Evolutionary conservation across 2,113 vertebrate genomes (phyloP).

Genomic region (Plotosus lineatus): DNA sequence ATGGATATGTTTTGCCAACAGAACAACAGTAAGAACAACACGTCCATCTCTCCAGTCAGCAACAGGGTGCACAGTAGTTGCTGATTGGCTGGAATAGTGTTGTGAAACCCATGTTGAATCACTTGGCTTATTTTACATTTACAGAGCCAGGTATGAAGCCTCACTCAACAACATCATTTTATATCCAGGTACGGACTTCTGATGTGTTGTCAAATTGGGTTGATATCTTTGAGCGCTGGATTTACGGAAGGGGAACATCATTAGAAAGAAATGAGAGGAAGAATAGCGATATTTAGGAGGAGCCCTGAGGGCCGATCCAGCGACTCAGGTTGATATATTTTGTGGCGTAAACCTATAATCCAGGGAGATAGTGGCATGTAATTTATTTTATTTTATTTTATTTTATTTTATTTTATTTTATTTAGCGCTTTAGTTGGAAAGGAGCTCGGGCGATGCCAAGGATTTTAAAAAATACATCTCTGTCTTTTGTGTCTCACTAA

Average conservation of each 20-base stretch:
- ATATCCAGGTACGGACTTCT: no score
- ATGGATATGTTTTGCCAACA: no score
- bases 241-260: not conserved
- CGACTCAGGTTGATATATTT: not conserved
- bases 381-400: not conserved
- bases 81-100: no score
- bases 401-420: not conserved
- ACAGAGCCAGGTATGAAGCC: no score
- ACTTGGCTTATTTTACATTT: no score
- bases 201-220: not conserved
- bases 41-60: no score
- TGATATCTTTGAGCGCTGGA: not conserved
- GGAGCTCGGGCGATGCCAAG: slow-evolving; percentile 48
- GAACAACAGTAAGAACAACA: no score
- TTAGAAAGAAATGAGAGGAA: not conserved
- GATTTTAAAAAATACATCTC: slow-evolving; percentile 62
- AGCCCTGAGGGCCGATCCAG: not conserved
- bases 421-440: no score
- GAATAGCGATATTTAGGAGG: not conserved
- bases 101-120: no score
- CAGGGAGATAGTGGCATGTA: slow-evolving; percentile 27
- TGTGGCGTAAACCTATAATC: slow-evolving; percentile 5
- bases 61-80: no score
- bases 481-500: slow-evolving; percentile 62
- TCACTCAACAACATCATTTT: no score